Evolutionary conservation across 2,113 vertebrate genomes (phyloP), one percentile per base, ranked within the genome.

Genomic region (Python bivittatus): DNA sequence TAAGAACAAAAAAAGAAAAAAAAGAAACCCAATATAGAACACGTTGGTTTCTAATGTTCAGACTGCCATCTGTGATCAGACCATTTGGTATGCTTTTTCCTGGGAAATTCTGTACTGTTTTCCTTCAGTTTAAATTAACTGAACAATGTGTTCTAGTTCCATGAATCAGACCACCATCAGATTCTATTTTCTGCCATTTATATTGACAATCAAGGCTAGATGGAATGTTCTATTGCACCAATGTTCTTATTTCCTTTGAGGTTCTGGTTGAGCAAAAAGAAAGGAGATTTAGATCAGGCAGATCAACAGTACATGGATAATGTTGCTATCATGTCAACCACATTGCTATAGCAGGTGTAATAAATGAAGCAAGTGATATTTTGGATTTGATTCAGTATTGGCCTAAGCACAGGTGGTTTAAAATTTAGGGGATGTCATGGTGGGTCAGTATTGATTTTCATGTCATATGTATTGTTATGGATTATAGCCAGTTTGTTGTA

Each of bases 61-160:
- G 15, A 61, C 23, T 54, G 92, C 72, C 84, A 88, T 60, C 84
- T 92, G 57, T 72, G 42, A 94, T 60, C 54, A 93, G 60, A 12
- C 8, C 88, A 93, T 95, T 92, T 85, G 84, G 90, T 91, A 58
- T 20, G 25, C 6, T 93, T 85, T 53, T 88, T 91, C 68, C 72
- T 56, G 72, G 52, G 25, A 72, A 84, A 72, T 90, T 23, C 33
- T 91, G 42, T 84, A 52, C 72, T n/a, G 56, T 53, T 22, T 0
- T 0, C 23, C 88, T 95, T 84, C 93, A 93, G 93, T 84, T 91
- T 93, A 94, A 85, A 92, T 0, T 0, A 60, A 58, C 7, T 87
- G 93, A 95, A 95, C 17, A 44, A 92, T 92, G 64, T 52, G 84
- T 90, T 93, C 79, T 57, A 53, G 33, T 27, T 94, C 93, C 56